Conservation (phyloP, 2,113 vertebrate genomes). For the Callipepla californica region DNA sequence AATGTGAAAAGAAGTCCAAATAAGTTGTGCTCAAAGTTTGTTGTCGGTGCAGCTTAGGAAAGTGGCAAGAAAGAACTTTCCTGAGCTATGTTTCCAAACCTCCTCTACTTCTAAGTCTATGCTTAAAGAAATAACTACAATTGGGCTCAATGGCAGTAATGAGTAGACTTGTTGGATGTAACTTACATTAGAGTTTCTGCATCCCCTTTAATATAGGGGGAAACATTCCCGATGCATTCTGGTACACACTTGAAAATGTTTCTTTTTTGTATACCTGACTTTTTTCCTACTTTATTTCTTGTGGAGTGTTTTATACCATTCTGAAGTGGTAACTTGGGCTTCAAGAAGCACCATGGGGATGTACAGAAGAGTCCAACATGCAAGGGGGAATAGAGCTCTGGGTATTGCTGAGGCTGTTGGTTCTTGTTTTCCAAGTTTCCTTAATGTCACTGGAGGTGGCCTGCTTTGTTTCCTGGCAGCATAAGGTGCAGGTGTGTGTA, state of each 20-base stretch:
- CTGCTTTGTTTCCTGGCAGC: background rate
- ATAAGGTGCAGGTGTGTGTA: background rate
- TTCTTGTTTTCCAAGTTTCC: background rate
- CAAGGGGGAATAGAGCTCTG: background rate
- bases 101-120: background rate
- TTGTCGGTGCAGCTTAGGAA: background rate
- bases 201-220: background rate
- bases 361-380: accelerated
- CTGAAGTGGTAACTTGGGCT: background rate
- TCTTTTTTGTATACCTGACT: background rate
- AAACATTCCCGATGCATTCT: background rate
- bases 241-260: background rate
- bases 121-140: background rate
- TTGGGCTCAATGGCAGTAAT: background rate
- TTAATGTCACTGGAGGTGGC: background rate
- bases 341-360: background rate
- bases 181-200: background rate
- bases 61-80: background rate
- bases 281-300: background rate
- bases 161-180: background rate
- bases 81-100: background rate
- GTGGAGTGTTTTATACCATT: background rate
- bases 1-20: background rate
- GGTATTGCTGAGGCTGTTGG: background rate
- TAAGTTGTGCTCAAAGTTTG: background rate